Evolutionary conservation across 2,888 invertebrate species (phyloP).

Genomic region (Caenorhabditis zanzibari): DNA sequence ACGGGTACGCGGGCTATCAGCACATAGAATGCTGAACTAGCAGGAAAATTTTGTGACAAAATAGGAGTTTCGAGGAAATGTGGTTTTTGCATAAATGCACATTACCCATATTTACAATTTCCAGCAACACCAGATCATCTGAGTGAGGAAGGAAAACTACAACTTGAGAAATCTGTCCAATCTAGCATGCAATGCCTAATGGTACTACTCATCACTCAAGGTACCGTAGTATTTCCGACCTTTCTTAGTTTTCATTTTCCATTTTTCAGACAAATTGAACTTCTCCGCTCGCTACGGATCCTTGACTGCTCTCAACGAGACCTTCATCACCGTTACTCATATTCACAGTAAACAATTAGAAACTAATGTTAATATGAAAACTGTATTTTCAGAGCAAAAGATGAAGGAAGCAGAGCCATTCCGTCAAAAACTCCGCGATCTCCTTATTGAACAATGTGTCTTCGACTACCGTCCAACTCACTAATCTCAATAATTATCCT

Average conservation of each 20-base stretch:
- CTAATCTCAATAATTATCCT: background rate
- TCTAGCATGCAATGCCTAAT: constrained; percentile 42
- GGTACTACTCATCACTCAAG: constrained; percentile 33
- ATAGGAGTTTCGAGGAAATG: background rate
- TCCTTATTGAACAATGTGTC: constrained; percentile 55
- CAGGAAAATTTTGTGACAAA: background rate
- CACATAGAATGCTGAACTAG: constrained; percentile 42
- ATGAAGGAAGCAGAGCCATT: constrained; percentile 47
- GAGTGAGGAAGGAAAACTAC: constrained; percentile 18
- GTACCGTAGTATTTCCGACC: background rate
- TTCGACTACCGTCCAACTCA: constrained; percentile 41
- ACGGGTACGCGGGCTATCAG: constrained; percentile 30
- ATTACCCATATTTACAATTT: constrained; percentile 9
- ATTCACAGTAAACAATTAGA: constrained; percentile 37
- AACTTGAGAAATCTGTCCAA: constrained; percentile 34
- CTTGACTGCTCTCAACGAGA: constrained; percentile 50
- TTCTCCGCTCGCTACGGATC: constrained; percentile 55
- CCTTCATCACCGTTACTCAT: constrained; percentile 34
- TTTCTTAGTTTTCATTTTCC: background rate
- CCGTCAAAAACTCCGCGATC: constrained; percentile 52
- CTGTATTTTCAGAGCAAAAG: constrained; percentile 58
- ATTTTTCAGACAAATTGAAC: constrained; percentile 37
- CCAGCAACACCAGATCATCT: constrained; percentile 37
- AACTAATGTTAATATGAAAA: background rate
- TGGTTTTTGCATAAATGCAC: background rate